Evolutionary conservation across 2,888 invertebrate species (phyloP), one percentile per base, ranked within the genome.

Genomic region (Rutpela maculata): DNA sequence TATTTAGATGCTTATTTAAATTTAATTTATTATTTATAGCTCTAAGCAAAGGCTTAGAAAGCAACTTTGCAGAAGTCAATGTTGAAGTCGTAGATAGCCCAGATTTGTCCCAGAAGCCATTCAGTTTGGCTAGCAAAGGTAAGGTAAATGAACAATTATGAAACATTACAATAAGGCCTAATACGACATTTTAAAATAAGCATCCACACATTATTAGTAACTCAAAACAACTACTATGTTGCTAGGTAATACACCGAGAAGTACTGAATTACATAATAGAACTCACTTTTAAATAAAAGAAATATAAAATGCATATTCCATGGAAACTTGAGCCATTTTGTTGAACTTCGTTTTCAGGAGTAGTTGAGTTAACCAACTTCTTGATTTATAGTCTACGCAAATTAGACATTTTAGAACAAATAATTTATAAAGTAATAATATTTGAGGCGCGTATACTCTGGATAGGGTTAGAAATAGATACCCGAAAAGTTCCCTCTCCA

Each of bases 31-130:
- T 15, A 67, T 72, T 80, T 78, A 9, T 50, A 97, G 97, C 96
- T 76, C 89, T 98, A 78, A 91, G 92, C 71, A 91, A 91, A 78
- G 95, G 95, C 0, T 90, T 98, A 76, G 89, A 88, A 35, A 90
- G 90, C 65, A 95, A 95, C 84, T 98, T 98, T 90, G 91, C 91
- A 78, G 90, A 93, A 72, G 95, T 95, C 31, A 88, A 88, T 43
- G 96, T 97, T 1, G 92, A 93, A 63, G 93, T 96, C n/a, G 95
- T 94, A 12, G 94, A 95, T 55, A 95, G 97, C 87, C 98, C 98
- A 0, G 95, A 98, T 90, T 92, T 99, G 80, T 95, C 93, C 1
- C 90, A 94, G 87, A 87, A 93, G 19, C 97, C 98, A 0, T 98
- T 95, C 88, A 92, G 93, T 78, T 92, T 98, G 79, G 95, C 95